These are phyloP conservation scores for Oligia strigilis DNA, from an alignment of 2,888 invertebrate species.

Conservation along the genomic window DNA sequence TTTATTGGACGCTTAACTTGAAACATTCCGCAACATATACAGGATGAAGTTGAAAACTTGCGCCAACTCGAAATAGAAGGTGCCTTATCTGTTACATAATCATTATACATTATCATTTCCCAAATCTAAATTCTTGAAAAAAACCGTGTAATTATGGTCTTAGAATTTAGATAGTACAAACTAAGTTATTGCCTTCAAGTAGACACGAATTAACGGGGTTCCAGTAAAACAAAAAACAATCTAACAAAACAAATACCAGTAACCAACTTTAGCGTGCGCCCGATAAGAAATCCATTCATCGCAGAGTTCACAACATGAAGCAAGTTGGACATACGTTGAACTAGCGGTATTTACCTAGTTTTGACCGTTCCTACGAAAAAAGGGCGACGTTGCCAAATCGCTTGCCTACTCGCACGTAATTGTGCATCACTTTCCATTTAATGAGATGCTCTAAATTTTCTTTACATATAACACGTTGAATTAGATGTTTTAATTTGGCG, in stretches of 20 bases:
- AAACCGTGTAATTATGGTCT: background rate
- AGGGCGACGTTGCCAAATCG: background rate
- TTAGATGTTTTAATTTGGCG: background rate
- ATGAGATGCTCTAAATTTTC: background rate
- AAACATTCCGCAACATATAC: conserved; percentile 67
- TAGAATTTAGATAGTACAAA: background rate
- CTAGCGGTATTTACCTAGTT: background rate
- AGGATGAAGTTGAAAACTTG: background rate
- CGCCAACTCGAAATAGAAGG: background rate
- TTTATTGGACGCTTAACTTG: conserved; percentile 81
- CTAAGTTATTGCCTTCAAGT: background rate
- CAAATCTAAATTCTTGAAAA: background rate
- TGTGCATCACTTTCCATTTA: background rate
- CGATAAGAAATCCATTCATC: background rate
- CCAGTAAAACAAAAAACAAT: background rate
- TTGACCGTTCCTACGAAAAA: background rate
- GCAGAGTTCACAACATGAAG: background rate
- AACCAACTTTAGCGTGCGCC: too few species aligned
- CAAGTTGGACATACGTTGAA: background rate
- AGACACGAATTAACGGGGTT: background rate
- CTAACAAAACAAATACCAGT: background rate
- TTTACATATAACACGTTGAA: background rate
- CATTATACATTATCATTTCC: too few species aligned
- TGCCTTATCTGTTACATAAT: too few species aligned
- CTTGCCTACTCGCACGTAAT: background rate